Evolutionary conservation across 1,140 invertebrate genomes (phyloP).

Genomic region (Lepidurus packardi): DNA sequence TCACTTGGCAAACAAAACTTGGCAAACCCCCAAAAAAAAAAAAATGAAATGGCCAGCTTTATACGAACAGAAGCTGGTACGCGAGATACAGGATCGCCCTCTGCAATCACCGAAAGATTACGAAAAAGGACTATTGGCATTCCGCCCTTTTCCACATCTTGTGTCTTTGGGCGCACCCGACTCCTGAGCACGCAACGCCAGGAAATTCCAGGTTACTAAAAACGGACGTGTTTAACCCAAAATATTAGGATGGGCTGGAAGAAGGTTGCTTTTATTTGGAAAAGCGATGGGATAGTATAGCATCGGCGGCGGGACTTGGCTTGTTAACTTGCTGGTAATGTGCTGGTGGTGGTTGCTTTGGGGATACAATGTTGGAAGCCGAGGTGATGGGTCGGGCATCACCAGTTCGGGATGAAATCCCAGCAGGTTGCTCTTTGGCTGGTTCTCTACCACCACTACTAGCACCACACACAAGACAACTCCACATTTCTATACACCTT

Average conservation of each 20-base stretch:
- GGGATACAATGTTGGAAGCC: background rate
- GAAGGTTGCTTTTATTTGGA: background rate
- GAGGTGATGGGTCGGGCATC: background rate
- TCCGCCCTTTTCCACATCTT: background rate
- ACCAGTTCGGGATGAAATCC: background rate
- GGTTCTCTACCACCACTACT: background rate
- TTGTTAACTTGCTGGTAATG: conserved; percentile 1
- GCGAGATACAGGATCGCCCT: too few relatives aligned
- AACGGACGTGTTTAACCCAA: background rate
- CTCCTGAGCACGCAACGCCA: background rate
- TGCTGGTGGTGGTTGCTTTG: background rate
- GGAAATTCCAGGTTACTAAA: background rate
- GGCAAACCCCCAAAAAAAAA: too few relatives aligned
- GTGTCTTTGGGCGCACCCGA: background rate
- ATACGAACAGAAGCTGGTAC: too few relatives aligned
- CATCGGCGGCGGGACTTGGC: background rate
- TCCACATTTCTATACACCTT: conserved; percentile 1
- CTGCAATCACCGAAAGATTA: too few relatives aligned
- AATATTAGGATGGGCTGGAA: background rate
- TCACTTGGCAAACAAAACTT: too few relatives aligned
- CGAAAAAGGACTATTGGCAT: background rate
- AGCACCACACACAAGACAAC: background rate
- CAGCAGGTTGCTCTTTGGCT: conserved; percentile 6
- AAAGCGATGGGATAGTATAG: background rate
- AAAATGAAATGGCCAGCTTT: too few relatives aligned